These are phyloP conservation scores for Rhabdomys dilectus DNA, from an alignment of 2,113 vertebrate genomes.

Conservation along the genomic window DNA sequence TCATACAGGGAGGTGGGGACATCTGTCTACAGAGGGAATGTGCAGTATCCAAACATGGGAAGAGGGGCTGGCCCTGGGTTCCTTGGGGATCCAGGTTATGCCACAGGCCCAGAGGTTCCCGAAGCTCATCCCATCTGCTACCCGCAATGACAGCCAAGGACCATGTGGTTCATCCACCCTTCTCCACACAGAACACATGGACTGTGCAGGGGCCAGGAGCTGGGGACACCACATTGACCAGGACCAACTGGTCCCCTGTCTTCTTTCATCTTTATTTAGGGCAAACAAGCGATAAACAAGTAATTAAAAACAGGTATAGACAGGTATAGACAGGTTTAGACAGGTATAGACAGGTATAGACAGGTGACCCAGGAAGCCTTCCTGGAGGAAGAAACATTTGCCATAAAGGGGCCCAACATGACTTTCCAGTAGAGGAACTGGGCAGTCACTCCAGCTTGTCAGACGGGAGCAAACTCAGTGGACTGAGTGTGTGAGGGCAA, in stretches of 20 bases:
- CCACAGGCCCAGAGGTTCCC: background rate
- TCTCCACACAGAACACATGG: fast-evolving
- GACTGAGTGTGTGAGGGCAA: background rate
- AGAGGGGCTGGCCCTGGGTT: background rate
- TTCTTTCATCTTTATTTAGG: background rate
- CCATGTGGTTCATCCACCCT: too few species aligned
- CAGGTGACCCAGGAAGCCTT: background rate
- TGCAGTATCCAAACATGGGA: background rate
- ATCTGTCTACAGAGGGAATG: background rate
- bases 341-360: background rate
- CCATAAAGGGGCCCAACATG: background rate
- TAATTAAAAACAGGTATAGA: background rate
- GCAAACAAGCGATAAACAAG: background rate
- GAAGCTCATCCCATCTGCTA: background rate
- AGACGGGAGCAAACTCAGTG: fast-evolving
- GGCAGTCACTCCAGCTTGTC: too few species aligned
- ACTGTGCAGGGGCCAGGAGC: background rate
- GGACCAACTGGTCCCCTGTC: background rate
- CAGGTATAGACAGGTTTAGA: too few species aligned
- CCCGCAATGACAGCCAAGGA: background rate
- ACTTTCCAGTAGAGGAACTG: background rate
- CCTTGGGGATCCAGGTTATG: background rate
- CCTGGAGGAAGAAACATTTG: background rate
- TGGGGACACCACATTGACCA: background rate
- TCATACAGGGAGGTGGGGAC: background rate